phyloP scores from a whole-genome alignment of 2,797 vertebrate species.

The Urosaurus nigricauda region DNA sequence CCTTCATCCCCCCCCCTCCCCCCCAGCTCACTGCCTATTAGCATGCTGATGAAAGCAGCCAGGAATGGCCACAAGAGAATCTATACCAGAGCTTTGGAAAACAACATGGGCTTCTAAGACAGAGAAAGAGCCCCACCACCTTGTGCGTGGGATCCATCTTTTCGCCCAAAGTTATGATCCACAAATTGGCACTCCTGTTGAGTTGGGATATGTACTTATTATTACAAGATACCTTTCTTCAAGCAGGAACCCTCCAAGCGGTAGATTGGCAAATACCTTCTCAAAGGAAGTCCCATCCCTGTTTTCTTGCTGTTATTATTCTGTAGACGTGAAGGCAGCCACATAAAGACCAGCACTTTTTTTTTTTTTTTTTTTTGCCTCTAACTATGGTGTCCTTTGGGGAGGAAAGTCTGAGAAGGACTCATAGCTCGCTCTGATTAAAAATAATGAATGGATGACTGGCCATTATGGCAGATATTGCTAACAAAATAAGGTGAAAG shows the following conservation, averaged over 20 bases:
- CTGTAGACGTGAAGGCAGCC: not conserved
- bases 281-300: not conserved
- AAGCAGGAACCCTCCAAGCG: not conserved
- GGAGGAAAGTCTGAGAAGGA: not conserved
- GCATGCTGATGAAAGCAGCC: too few species aligned
- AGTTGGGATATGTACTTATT: too few species aligned
- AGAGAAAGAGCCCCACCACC: too few species aligned
- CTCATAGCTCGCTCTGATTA: conserved; percentile 2
- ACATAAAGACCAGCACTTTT: too few species aligned
- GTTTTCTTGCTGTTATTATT: not conserved
- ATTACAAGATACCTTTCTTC: not conserved
- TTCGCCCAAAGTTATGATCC: too few species aligned
- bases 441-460: conserved; percentile 25
- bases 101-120: too few species aligned
- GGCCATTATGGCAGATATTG: not conserved
- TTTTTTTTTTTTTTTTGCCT: rapidly evolving
- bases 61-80: too few species aligned
- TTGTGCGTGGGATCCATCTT: too few species aligned
- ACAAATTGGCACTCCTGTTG: too few species aligned
- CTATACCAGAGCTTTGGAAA: too few species aligned
- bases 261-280: not conserved
- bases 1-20: too few species aligned
- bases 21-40: too few species aligned
- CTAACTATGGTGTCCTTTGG: not conserved
- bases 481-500: conserved; percentile 22